A percentile compares a stretch with the other conserved stretches of the same genome.
phyloP scores from a whole-genome alignment of 2,888 invertebrate species.

The Hirtodrosophila cameraria region DNA sequence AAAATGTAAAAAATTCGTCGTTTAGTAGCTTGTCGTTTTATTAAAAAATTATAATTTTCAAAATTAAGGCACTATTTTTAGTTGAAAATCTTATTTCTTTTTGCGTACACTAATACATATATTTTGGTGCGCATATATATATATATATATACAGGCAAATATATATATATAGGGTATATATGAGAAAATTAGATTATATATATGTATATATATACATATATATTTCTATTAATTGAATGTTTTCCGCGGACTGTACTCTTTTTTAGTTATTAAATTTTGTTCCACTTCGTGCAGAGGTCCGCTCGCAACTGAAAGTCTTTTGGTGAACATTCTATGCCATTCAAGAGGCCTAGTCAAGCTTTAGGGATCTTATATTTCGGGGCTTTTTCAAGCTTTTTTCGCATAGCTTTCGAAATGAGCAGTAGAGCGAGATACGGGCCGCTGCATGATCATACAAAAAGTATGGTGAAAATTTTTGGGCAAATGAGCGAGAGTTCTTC shows the following conservation, averaged over 20 bases:
- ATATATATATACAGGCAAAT: constrained; percentile 53
- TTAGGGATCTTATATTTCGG: constrained; percentile 71
- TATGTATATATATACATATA: constrained; percentile 50
- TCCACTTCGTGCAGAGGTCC: constrained; percentile 85
- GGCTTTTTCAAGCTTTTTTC: constrained; percentile 48
- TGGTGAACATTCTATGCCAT: constrained; percentile 57
- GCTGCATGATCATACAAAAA: constrained; percentile 30
- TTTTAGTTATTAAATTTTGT: constrained; percentile 79
- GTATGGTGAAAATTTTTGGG: constrained; percentile 54
- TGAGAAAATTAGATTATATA: constrained; percentile 72
- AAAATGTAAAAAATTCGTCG: constrained; percentile 59
- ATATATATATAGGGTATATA: constrained; percentile 69
- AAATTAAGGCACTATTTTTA: constrained; percentile 71
- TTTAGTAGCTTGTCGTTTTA: constrained; percentile 61
- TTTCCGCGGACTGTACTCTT: constrained; percentile 84
- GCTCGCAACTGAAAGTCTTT: constrained; percentile 84
- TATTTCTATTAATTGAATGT: constrained; percentile 76
- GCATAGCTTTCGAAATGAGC: constrained; percentile 52
- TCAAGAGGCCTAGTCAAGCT: constrained; percentile 66
- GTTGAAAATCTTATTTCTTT: constrained; percentile 69
- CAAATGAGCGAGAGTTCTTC: constrained; percentile 30
- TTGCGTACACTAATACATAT: constrained; percentile 75
- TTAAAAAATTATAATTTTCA: constrained; percentile 56
- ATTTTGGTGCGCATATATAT: constrained; percentile 54
- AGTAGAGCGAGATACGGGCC: constrained; percentile 39